Evolutionary conservation across 2,113 vertebrate genomes (phyloP).

Genomic region (Chinchilla lanigera): DNA sequence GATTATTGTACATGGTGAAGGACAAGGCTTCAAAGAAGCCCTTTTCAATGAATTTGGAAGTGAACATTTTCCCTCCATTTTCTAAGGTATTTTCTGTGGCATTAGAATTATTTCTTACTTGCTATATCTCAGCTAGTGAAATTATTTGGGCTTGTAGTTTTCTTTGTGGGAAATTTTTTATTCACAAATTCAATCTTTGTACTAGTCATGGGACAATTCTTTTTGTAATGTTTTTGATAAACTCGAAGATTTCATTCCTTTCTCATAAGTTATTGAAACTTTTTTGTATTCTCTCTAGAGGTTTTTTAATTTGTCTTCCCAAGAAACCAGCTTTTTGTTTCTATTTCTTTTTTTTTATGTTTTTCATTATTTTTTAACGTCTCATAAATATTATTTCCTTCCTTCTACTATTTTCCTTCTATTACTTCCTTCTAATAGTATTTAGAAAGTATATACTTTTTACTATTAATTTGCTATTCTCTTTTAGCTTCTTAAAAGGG

Average conservation of each 20-base stretch:
- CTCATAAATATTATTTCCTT: neutral
- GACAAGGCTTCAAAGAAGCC: neutral
- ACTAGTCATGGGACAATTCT: neutral
- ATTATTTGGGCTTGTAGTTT: neutral
- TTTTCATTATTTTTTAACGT: constrained; percentile 20
- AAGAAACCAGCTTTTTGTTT: neutral
- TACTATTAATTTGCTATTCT: neutral
- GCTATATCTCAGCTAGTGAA: constrained; percentile 13
- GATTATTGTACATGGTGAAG: neutral
- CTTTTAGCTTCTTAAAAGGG: neutral
- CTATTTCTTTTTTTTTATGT: neutral
- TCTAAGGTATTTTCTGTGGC: neutral
- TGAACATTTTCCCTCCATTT: neutral
- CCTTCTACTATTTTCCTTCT: neutral
- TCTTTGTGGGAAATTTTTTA: neutral
- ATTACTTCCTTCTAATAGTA: neutral
- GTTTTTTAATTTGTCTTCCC: neutral
- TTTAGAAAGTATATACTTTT: neutral
- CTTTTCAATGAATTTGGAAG: neutral
- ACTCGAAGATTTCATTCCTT: neutral
- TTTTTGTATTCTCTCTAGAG: neutral
- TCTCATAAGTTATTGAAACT: constrained; percentile 11
- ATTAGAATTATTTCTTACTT: neutral
- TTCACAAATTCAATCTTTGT: constrained; percentile 19
- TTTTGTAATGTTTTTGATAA: neutral